Evolutionary conservation across 2,888 invertebrate genomes (phyloP).

Genomic region (Trissolcus japonicus): DNA sequence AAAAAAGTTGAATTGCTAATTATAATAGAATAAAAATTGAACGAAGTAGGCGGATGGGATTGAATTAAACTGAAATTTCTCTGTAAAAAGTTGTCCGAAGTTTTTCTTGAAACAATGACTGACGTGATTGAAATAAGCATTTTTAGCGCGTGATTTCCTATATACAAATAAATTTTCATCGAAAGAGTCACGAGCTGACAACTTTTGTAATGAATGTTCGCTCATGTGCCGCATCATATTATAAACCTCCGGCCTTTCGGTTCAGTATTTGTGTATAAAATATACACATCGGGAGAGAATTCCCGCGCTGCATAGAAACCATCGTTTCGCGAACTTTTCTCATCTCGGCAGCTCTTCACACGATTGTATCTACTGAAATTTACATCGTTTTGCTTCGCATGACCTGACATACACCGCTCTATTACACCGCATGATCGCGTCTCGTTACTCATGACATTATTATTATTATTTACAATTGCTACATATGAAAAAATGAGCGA

Average conservation of each 20-base stretch:
- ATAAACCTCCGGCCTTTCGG: too few relatives aligned
- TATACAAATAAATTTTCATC: conserved; percentile 3
- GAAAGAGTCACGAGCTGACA: conserved; percentile 11
- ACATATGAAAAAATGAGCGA: too few relatives aligned
- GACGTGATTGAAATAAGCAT: not conserved
- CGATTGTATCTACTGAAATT: conserved; percentile 59
- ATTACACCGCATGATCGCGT: conserved; percentile 30
- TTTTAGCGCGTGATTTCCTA: not conserved
- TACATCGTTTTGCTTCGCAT: conserved; percentile 58
- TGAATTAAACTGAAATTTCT: too few relatives aligned
- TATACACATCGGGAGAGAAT: conserved; percentile 36
- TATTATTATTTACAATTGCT: not conserved
- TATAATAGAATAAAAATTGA: too few relatives aligned
- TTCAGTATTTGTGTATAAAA: conserved; percentile 10
- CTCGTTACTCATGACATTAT: conserved; percentile 12
- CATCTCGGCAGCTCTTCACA: conserved; percentile 54
- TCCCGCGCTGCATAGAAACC: conserved; percentile 55
- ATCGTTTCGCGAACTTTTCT: conserved; percentile 48
- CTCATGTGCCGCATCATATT: conserved; percentile 7
- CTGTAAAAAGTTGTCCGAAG: not conserved
- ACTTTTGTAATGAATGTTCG: conserved; percentile 19
- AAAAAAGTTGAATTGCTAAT: too few relatives aligned
- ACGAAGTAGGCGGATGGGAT: too few relatives aligned
- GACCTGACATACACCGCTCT: conserved; percentile 53
- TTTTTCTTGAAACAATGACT: not conserved